Base-by-base conservation (phyloP, 2,797 vertebrate genomes). In the Mus caroli region DNA sequence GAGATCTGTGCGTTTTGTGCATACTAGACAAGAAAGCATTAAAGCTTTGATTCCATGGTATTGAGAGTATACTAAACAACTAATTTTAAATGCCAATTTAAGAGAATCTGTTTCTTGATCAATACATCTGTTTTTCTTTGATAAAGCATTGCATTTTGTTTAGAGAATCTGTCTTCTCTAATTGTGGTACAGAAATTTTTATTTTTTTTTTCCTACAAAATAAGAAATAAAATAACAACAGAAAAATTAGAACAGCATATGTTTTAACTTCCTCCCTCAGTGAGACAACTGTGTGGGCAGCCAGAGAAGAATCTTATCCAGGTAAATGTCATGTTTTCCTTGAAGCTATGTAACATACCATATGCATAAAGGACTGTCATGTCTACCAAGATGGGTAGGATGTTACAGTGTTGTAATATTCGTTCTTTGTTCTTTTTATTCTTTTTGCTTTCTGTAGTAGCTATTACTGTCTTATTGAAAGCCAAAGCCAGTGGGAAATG, bases 361-460 rank as follows among this genome's bases (percentile, higher is more conserved):
- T 67, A 93, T 91, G 60, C 88, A 91, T 87, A 96, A 96, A 89
- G 69, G 3, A 37, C 91, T 93, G 62, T 93, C 77, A 4, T 89
- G 92, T 56, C 93, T 94, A 78, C 43, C 11, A n/a, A 88, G 96
- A 88, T 93, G 84, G 78, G n/a, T 92, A 54, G 54, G 34, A 69
- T 71, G 83, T 94, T 96, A 69, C 24, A 60, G 28, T 80, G 20
- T 75, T 94, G 43, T 22, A 71, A 37, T 91, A 88, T 77, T 85
- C 50, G 52, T 90, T 95, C 91, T 96, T 94, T 95, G 89, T 90
- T 94, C 80, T 85, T 96, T 96, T 97, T 94, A 94, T 96, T 95
- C 56, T 83, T 92, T 94, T 94, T 71, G 87, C 93, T 95, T 95
- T 92, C 64, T 91, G 46, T 91, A 34, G 78, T 87, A 90, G 94